Evolutionary conservation across 2,113 vertebrate species (phyloP).

Genomic region (Neodon shergylaensis): DNA sequence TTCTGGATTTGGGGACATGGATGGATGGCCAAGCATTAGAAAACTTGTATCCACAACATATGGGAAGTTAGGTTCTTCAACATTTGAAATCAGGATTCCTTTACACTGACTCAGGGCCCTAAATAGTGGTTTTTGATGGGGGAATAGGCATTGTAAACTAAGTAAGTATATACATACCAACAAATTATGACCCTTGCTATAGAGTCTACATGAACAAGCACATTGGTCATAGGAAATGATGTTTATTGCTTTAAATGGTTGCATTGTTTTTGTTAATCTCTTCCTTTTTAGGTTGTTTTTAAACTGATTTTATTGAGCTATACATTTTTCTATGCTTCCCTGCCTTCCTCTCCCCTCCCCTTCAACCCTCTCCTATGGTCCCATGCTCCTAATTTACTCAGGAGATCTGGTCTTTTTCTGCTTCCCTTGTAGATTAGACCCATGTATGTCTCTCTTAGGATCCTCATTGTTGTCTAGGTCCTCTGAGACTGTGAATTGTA

Average conservation of each 20-base stretch:
- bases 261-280: neutral
- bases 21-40: neutral
- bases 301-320: too few relatives aligned
- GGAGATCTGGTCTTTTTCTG: too few relatives aligned
- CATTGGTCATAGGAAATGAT: neutral
- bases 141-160: neutral
- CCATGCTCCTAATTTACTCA: too few relatives aligned
- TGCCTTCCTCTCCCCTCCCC: too few relatives aligned
- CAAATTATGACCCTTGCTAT: neutral
- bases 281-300: too few relatives aligned
- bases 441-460: too few relatives aligned
- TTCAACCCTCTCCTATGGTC: too few relatives aligned
- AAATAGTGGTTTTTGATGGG: neutral
- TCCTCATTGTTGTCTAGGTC: too few relatives aligned
- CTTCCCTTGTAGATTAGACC: too few relatives aligned
- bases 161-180: neutral
- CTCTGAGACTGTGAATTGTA: too few relatives aligned
- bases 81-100: slow-evolving; percentile 15
- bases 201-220: neutral
- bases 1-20: neutral
- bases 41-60: neutral
- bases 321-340: too few relatives aligned
- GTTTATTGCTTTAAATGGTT: slow-evolving; percentile 7
- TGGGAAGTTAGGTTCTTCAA: neutral
- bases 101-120: neutral